Percentiles rank a stretch among this genome's conserved stretches.
Evolutionary conservation across 53 echinoderm and acorn worm species (phyloP).

Genomic region (Echinarachnius parma): DNA sequence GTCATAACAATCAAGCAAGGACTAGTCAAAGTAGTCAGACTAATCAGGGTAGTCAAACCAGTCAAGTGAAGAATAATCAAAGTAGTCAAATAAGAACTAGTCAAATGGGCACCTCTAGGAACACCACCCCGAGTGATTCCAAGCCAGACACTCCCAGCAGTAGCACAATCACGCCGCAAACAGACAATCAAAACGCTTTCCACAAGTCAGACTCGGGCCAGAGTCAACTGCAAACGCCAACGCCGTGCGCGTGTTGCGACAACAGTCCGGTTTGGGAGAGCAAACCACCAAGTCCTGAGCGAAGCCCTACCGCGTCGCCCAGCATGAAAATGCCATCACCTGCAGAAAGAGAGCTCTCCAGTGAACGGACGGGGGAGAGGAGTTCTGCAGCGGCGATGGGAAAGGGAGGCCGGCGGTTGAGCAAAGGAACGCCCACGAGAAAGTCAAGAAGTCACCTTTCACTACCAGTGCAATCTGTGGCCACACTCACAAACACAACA

Average conservation of each 20-base stretch:
- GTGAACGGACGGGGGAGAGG: constrained; percentile 45
- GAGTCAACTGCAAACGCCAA: no score
- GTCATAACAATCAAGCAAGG: no score
- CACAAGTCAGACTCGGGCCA: constrained; percentile 26
- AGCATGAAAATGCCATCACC: no score
- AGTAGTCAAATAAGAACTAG: constrained; percentile 21
- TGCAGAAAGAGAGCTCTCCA: constrained; percentile 3
- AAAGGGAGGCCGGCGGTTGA: constrained; percentile 51
- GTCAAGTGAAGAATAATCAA: no score
- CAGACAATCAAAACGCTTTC: constrained; percentile 22
- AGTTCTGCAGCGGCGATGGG: constrained; percentile 50
- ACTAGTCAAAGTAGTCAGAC: no score
- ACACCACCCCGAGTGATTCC: constrained; percentile 16
- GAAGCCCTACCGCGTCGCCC: constrained; percentile 20
- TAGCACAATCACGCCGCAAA: constrained; percentile 36
- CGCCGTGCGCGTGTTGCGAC: constrained; percentile 27
- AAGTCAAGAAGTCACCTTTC: constrained; percentile 77
- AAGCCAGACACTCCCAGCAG: constrained; percentile 27
- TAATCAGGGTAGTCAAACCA: no score
- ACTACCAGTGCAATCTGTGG: constrained; percentile 82
- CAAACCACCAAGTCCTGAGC: not conserved
- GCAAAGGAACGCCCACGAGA: constrained; percentile 48
- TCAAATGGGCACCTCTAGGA: constrained; percentile 25
- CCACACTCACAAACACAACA: constrained; percentile 63
- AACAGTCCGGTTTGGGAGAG: constrained; percentile 29